A percentile compares a stretch with the other conserved stretches of the same genome.
phyloP scores from a whole-genome alignment of 2,113 vertebrate genomes.

The Dendropsophus ebraccatus region DNA sequence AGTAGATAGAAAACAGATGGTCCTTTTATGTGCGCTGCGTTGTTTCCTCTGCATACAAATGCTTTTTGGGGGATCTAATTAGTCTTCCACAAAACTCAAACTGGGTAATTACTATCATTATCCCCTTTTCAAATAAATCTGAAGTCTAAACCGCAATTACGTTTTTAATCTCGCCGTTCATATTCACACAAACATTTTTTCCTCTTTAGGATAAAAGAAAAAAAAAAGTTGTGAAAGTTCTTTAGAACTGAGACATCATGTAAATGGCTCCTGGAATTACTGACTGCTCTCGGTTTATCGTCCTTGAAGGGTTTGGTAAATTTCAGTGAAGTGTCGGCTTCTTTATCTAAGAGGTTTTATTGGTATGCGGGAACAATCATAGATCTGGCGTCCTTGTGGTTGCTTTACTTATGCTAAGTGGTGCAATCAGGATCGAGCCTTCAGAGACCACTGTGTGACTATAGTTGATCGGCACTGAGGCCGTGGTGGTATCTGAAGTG shows the following conservation, averaged over 20 bases:
- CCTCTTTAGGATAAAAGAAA: slow-evolving; percentile 42
- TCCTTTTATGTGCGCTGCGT: slow-evolving; percentile 80
- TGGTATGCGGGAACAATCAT: not conserved
- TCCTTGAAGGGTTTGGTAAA: not conserved
- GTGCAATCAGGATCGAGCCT: not conserved
- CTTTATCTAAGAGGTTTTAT: not conserved
- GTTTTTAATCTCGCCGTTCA: slow-evolving; percentile 76
- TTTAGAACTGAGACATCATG: not conserved
- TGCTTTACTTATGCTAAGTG: not conserved
- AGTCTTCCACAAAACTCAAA: slow-evolving; percentile 85
- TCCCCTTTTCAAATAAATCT: slow-evolving; percentile 86
- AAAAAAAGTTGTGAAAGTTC: slow-evolving; percentile 40
- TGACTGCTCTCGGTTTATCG: not conserved
- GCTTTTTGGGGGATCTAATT: slow-evolving; percentile 85
- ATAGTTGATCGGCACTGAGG: too few species aligned
- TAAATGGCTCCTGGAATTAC: not conserved
- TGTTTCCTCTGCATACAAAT: slow-evolving; percentile 81
- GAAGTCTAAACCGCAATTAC: slow-evolving; percentile 87
- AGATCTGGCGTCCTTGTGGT: not conserved
- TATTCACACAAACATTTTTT: slow-evolving; percentile 70
- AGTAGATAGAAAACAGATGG: slow-evolving; percentile 84
- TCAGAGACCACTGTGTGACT: not conserved
- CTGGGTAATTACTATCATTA: slow-evolving; percentile 89
- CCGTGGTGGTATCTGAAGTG: too few species aligned
- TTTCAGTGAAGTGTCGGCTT: not conserved